Base-by-base conservation (phyloP, 64 coral and sea anemone genomes). In the Montipora cactus region DNA sequence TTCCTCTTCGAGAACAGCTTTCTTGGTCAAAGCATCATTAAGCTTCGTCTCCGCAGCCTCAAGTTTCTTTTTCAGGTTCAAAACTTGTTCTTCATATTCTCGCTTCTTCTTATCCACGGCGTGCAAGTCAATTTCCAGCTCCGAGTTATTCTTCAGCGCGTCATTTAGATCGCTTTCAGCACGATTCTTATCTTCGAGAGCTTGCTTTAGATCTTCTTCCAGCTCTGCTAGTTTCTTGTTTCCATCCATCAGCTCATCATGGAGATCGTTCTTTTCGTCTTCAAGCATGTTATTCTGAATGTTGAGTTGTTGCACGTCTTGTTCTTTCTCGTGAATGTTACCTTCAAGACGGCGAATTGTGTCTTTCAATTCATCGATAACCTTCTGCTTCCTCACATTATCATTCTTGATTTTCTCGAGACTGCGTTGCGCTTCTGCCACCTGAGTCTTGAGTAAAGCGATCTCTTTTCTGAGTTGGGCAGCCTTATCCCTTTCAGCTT, bases 201-300 rank as follows among this genome's bases (percentile, higher is more conserved):
- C 55, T 37, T 98, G 89, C 59, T 87, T 68, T 11, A 82, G 44
- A 19, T 98, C 93, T 62, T 98, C 96, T 49, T 94, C 96, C 5
- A 88, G 79, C 13, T 94, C 88, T 8, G 83, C 89, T 5, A 87
- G 90, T 91, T 90, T 88, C 62, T 88, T 98, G 72, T 95, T 98
- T 19, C 70, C 93, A 84, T 95, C 93, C 69, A 94, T 88, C 0
- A 95, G 78, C 51, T 98, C 96, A 44, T 91, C 89, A 49, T 98
- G 89, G 59, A 98, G 91, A 49, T 98, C 93, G 13, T 95, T 94
- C 72, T 93, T 93, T 78, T 98, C 93, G 15, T 98, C 96, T 92
- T 98, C 96, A 6, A 98, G 89, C 81, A 98, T 98, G 80, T 92
- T 90, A 48, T 98, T 98, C 70, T 98, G 90, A 16, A 90, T 89